A percentile compares a stretch with the other conserved stretches of the same genome.
phyloP scores from a whole-genome alignment of 1,140 invertebrate species.

The Drosophila varians region DNA sequence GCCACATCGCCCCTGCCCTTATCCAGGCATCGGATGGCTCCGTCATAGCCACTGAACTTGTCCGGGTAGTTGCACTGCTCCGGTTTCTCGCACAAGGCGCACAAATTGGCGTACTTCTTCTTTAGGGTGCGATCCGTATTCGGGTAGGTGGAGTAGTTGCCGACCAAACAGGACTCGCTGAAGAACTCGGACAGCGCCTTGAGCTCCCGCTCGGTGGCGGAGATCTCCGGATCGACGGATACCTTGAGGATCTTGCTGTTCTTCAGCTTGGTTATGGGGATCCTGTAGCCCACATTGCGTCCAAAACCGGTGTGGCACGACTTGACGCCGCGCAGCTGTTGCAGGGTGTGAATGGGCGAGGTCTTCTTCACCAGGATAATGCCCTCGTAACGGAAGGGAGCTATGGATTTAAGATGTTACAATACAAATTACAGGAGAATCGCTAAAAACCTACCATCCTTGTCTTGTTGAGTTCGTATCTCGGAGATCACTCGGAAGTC shows the following conservation, averaged over 20 bases:
- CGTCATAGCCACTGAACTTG: constrained; percentile 92
- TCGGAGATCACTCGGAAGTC: constrained; percentile 88
- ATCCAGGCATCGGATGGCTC: constrained; percentile 91
- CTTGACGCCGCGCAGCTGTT: constrained; percentile 88
- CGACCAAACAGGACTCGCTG: constrained; percentile 90
- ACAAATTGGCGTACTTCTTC: constrained; percentile 89
- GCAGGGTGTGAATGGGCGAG: constrained; percentile 86
- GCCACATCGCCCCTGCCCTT: constrained; percentile 92
- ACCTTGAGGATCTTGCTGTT: constrained; percentile 87
- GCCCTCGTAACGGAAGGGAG: constrained; percentile 90
- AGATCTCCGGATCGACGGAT: constrained; percentile 87
- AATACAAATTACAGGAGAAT: too few relatives aligned
- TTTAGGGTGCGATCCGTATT: constrained; percentile 88
- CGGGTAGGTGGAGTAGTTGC: constrained; percentile 90
- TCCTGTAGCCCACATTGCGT: constrained; percentile 91
- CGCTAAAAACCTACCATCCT: constrained; percentile 84
- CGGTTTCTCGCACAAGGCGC: constrained; percentile 89
- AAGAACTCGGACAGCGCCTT: constrained; percentile 90
- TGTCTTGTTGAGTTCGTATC: constrained; percentile 85
- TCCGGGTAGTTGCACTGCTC: constrained; percentile 92
- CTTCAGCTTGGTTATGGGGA: constrained; percentile 89
- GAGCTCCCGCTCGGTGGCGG: constrained; percentile 90
- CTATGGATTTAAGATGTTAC: too few relatives aligned
- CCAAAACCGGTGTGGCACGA: constrained; percentile 92
- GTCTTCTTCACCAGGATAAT: constrained; percentile 90